A percentile compares a stretch with the other conserved stretches of the same genome.
Conservation (phyloP, 2,888 invertebrate species). For the Stenchaetothrips biformis region DNA sequence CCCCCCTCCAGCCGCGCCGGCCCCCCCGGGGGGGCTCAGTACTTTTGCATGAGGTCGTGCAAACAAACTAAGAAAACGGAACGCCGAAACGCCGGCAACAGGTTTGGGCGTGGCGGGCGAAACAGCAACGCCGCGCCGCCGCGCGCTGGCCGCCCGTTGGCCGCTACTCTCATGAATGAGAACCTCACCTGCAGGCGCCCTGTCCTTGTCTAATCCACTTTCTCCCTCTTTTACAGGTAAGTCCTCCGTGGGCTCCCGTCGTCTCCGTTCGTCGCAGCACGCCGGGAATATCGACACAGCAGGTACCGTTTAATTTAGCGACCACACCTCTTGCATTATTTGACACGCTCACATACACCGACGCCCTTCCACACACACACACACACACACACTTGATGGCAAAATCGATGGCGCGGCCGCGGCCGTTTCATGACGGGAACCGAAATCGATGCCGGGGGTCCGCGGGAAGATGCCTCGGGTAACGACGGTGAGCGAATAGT, state of each 20-base stretch:
- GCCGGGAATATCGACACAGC: background rate
- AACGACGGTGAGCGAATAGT: no score
- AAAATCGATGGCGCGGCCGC: background rate
- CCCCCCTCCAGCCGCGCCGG: no score
- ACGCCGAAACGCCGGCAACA: no score
- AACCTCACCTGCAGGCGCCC: background rate
- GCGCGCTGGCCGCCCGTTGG: background rate
- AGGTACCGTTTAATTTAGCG: constrained; percentile 10
- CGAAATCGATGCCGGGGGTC: background rate
- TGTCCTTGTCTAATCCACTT: background rate
- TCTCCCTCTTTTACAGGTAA: background rate
- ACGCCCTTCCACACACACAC: no score
- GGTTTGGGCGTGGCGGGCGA: no score
- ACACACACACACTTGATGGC: background rate
- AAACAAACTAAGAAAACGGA: no score
- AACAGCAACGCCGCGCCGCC: background rate
- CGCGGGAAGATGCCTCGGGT: background rate
- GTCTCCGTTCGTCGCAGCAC: background rate
- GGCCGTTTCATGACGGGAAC: background rate
- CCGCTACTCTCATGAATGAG: no score
- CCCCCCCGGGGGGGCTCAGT: no score
- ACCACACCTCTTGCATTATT: background rate
- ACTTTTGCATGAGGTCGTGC: no score
- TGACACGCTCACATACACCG: no score
- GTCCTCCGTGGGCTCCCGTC: background rate